Evolutionary conservation across 2,888 invertebrate species (phyloP).

Genomic region (Congeria kusceri): DNA sequence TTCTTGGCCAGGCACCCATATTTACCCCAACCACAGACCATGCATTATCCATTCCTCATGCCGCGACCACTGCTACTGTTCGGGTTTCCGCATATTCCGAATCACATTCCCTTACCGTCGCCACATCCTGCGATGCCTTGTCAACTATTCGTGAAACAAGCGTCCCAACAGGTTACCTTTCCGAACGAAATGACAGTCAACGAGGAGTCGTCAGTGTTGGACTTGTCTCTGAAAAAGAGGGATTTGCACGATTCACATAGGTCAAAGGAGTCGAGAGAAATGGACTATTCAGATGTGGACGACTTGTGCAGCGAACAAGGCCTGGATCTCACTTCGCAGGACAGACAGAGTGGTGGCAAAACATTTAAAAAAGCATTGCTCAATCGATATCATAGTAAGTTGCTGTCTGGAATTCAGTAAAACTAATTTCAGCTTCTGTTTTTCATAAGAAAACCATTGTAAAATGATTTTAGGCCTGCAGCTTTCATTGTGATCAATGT

Average conservation of each 20-base stretch:
- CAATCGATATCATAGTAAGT: slow-evolving; percentile 63
- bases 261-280: neutral
- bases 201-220: slow-evolving; percentile 49
- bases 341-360: slow-evolving; percentile 60
- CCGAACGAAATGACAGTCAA: neutral
- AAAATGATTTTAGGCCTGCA: too few relatives aligned
- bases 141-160: neutral
- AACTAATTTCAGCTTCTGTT: too few relatives aligned
- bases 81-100: slow-evolving; percentile 34
- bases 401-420: neutral
- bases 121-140: neutral
- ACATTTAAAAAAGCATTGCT: slow-evolving; percentile 65
- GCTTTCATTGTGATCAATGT: too few relatives aligned
- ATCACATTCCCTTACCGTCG: slow-evolving; percentile 17
- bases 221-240: slow-evolving; percentile 53
- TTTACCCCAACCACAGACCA: slow-evolving; percentile 33
- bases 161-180: too few relatives aligned
- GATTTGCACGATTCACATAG: too few relatives aligned
- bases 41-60: slow-evolving; percentile 52
- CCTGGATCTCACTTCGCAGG: slow-evolving; percentile 55
- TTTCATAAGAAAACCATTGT: too few relatives aligned
- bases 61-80: slow-evolving; percentile 39
- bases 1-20: slow-evolving; percentile 40
- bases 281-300: neutral
- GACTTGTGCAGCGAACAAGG: slow-evolving; percentile 39